These are phyloP conservation scores for Drosophila albomicans DNA, from an alignment of 1,140 invertebrate species.

Conservation along the genomic window DNA sequence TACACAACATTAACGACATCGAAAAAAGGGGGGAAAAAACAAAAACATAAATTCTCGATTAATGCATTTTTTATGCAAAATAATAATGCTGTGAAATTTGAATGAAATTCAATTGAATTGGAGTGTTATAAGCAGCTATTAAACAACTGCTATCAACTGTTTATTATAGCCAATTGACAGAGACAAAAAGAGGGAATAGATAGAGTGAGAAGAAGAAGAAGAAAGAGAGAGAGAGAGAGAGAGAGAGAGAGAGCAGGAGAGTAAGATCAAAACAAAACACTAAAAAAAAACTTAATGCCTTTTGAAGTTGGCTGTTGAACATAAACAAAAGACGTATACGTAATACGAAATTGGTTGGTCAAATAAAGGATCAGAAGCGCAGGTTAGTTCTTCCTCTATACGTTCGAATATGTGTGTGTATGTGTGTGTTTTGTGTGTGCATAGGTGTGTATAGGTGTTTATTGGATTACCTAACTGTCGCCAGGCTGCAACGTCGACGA, in stretches of 20 bases:
- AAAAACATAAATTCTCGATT: constrained; percentile 64
- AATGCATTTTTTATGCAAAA: constrained; percentile 72
- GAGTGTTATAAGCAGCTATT: constrained; percentile 6
- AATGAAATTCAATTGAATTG: constrained; percentile 35
- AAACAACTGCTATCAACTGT: constrained; percentile 34
- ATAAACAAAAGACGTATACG: constrained; percentile 18
- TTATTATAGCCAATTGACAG: constrained; percentile 51
- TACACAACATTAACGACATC: constrained; percentile 59
- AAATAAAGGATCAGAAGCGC: constrained; percentile 23
- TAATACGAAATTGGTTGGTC: constrained; percentile 32
- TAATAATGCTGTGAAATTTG: constrained; percentile 51
- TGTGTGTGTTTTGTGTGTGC: background rate
- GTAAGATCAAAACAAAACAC: constrained; percentile 7
- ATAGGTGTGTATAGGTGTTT: constrained; percentile 58
- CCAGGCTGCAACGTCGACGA: constrained; percentile 22
- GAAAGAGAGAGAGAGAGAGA: background rate
- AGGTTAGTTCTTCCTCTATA: constrained; percentile 3
- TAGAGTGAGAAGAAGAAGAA: too few species aligned
- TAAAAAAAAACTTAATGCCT: constrained; percentile 20
- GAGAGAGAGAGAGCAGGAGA: background rate
- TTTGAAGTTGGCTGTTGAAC: constrained; percentile 35
- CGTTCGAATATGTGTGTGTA: too few species aligned
- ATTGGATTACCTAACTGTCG: constrained; percentile 68
- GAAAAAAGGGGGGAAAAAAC: constrained; percentile 42
- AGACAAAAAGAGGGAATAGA: background rate